Percentiles rank a stretch among this genome's conserved stretches.
Evolutionary conservation across 2,113 vertebrate genomes (phyloP).

Genomic region (Numida meleagris): DNA sequence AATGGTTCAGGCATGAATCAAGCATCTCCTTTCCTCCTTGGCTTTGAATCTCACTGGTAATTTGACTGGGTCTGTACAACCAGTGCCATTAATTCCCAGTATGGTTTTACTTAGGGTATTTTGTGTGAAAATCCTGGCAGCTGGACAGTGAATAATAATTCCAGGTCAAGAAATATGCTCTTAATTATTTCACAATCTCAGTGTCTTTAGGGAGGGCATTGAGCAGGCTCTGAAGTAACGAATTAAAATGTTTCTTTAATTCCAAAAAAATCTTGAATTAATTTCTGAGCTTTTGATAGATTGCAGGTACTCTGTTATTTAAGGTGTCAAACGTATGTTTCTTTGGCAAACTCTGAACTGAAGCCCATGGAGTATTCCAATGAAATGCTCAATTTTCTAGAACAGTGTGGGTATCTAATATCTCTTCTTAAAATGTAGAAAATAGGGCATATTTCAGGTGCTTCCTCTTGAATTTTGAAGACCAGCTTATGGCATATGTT

Average conservation of each 20-base stretch:
- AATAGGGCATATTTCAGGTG: neutral
- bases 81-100: neutral
- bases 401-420: neutral
- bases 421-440: neutral
- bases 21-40: neutral
- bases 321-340: neutral
- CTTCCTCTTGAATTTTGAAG: neutral
- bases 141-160: constrained; percentile 33
- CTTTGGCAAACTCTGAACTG: neutral
- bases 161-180: constrained; percentile 36
- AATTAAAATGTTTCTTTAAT: constrained; percentile 8
- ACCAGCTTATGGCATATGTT: neutral
- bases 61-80: neutral
- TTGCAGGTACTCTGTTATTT: neutral
- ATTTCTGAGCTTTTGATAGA: constrained; percentile 1
- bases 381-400: neutral
- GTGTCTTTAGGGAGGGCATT: constrained; percentile 23
- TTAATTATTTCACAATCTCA: constrained; percentile 50
- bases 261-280: neutral
- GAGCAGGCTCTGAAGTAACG: neutral
- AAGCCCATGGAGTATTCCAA: neutral
- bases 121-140: neutral
- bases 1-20: neutral
- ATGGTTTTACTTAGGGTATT: neutral
- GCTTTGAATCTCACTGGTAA: constrained; percentile 11